These are phyloP conservation scores for Halisarca cf. caerulea DNA, from an alignment of 37 sponge, comb jelly and placozoan species.

Conservation along the genomic window DNA sequence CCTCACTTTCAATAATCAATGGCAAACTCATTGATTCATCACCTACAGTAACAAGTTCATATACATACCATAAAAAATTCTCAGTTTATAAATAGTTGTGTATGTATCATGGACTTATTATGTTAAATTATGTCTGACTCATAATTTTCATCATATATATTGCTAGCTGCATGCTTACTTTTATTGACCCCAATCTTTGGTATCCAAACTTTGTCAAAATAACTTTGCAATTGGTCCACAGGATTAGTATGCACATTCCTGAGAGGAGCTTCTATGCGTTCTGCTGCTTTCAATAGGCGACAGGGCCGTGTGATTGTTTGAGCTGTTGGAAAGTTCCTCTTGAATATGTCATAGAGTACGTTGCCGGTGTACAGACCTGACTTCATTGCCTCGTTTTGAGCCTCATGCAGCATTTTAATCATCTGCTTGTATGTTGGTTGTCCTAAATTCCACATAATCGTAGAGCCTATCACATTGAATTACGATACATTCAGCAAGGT, in stretches of 20 bases:
- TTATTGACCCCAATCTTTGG: background rate
- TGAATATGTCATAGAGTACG: background rate
- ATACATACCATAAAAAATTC: too few relatives aligned
- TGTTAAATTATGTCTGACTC: too few relatives aligned
- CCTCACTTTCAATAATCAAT: background rate
- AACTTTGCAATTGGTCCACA: background rate
- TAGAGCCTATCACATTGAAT: background rate
- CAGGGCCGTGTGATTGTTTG: background rate
- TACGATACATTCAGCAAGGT: background rate
- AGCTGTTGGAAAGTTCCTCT: background rate
- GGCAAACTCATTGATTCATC: background rate
- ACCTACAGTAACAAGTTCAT: too few relatives aligned
- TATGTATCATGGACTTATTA: too few relatives aligned
- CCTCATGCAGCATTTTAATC: background rate
- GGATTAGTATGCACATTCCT: background rate
- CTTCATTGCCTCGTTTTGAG: background rate
- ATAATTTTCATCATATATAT: too few relatives aligned
- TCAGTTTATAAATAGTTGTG: too few relatives aligned
- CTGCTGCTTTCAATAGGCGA: background rate
- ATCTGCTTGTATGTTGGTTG: background rate
- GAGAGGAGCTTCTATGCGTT: background rate
- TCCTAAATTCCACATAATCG: background rate
- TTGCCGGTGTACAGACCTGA: background rate
- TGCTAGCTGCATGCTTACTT: background rate
- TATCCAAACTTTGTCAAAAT: background rate